A percentile compares a stretch with the other conserved stretches of the same genome.
phyloP scores from a whole-genome alignment of 1,140 invertebrate genomes.

The Bombyx mori region ASM3026992v2 NC_085119.1:4930001-4930500 shows the following conservation, averaged over 20 bases:
- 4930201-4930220: constrained; percentile 53
- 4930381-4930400: not conserved
- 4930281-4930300: not conserved
- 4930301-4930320: not conserved
- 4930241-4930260: constrained; percentile 36
- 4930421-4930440: no score
- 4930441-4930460: no score
- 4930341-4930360: not conserved
- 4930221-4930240: constrained; percentile 11
- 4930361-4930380: not conserved
- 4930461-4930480: not conserved
- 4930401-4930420: no score
- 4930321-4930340: not conserved
- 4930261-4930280: constrained; percentile 25
- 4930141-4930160: constrained; percentile 11
- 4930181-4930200: constrained; percentile 42
- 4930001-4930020: not conserved
- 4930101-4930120: constrained; percentile 15
- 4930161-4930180: constrained; percentile 18
- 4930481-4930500: not conserved
- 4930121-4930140: constrained; percentile 15
- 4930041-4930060: constrained; percentile 20
- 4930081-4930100: constrained; percentile 10
- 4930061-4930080: constrained; percentile 22
- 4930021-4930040: constrained; percentile 3